Evolutionary conservation across 30 jellyfish, hydroid and myxozoan species (phyloP).

Genomic region (Turritopsis dohrnii): DNA sequence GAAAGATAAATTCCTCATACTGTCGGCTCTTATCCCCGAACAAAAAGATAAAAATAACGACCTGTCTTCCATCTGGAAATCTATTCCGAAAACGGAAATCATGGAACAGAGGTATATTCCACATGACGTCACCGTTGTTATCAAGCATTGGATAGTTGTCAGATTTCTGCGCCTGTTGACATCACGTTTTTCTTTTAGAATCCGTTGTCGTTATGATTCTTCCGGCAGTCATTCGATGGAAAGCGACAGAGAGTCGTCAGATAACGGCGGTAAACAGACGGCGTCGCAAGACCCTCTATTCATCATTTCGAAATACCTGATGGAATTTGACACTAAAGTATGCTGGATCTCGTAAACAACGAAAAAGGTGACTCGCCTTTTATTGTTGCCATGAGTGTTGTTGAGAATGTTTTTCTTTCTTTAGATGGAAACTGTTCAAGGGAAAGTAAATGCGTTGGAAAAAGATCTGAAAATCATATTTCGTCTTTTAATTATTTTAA

Average conservation of each 20-base stretch:
- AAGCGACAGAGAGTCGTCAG: conserved; percentile 68
- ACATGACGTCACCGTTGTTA: neutral
- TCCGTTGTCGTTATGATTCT: conserved; percentile 76
- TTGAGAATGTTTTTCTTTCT: conserved; percentile 3
- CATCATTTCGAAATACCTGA: conserved; percentile 36
- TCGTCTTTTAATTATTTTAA: conserved; percentile 28
- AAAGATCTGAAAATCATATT: conserved; percentile 35
- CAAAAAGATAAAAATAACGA: conserved; percentile 60
- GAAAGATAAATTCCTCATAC: conserved; percentile 69
- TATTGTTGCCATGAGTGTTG: neutral
- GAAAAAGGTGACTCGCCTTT: no score
- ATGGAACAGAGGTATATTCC: conserved; percentile 77
- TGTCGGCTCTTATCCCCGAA: conserved; percentile 77
- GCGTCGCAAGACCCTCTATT: conserved; percentile 50
- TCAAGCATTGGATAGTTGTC: neutral
- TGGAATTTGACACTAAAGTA: conserved; percentile 50
- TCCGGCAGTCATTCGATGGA: conserved; percentile 60
- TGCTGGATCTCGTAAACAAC: neutral
- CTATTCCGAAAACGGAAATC: conserved; percentile 70
- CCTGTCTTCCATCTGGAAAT: conserved; percentile 66
- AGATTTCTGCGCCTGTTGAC: neutral
- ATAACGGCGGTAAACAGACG: conserved; percentile 40
- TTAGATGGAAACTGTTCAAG: conserved; percentile 41
- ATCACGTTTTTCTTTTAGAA: conserved; percentile 33
- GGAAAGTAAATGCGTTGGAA: conserved; percentile 34